Conservation (phyloP, 2,797 vertebrate species). For the Enteromius anoplus region DNA sequence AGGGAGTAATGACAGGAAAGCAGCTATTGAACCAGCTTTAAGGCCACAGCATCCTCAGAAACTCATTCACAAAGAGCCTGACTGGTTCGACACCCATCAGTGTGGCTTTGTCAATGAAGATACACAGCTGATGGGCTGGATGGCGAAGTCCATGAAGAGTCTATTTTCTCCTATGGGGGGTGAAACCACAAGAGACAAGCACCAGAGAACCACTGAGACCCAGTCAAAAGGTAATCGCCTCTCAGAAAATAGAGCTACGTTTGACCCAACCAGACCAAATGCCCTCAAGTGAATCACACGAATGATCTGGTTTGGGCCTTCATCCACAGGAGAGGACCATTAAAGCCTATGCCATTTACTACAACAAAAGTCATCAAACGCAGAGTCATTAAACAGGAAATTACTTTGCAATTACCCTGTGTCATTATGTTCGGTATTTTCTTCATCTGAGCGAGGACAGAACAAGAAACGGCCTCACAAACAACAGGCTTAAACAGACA, state of each 20-base stretch:
- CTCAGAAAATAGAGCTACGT: conserved; percentile 59
- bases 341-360: conserved; percentile 69
- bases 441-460: conserved; percentile 50
- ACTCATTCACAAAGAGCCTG: conserved; percentile 50
- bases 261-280: conserved; percentile 57
- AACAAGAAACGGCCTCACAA: conserved; percentile 40
- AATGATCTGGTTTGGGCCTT: conserved; percentile 51
- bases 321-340: conserved; percentile 62
- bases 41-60: conserved; percentile 51
- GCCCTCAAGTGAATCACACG: conserved; percentile 43
- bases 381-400: conserved; percentile 72
- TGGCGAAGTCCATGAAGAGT: conserved; percentile 26
- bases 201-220: conserved; percentile 39
- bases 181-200: neutral
- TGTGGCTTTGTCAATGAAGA: conserved; percentile 44
- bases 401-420: conserved; percentile 70
- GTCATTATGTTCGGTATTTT: conserved; percentile 74
- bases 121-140: conserved; percentile 48
- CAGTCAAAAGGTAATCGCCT: conserved; percentile 39
- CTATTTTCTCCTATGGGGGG: conserved; percentile 7
- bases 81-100: conserved; percentile 35
- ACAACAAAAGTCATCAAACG: conserved; percentile 73
- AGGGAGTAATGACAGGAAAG: conserved; percentile 61
- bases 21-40: conserved; percentile 53
- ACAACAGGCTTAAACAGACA: conserved; percentile 59